Base-by-base conservation (phyloP, 2,888 invertebrate species). In the Cephus spinipes region DNA sequence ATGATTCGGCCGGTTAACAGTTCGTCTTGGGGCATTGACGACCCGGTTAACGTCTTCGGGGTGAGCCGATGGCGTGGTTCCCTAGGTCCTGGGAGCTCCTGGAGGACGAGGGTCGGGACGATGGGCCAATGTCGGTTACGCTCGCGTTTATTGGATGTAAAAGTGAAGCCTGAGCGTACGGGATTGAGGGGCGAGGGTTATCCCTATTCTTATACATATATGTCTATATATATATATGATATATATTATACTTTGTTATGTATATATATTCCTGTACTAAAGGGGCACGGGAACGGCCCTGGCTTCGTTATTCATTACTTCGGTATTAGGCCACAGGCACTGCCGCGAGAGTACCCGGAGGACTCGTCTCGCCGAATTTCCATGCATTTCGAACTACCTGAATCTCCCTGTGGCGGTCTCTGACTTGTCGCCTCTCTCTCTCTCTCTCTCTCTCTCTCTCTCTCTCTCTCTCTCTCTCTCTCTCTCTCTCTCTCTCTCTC, bases 331-430 rank as follows among this genome's bases (percentile, higher is more conserved):
- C 68, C 74, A 30, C 35, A 32, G 74, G 36, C n/a, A n/a, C 23
- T 35, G 30, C 36, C 30, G 74, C 74, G 68, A 73, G 76, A 34
- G 30, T 73, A 73, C 75, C 78, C 78, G n/a, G 35, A 78, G 78
- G 78, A 73, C 75, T 78, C 78, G 73, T 78, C 31, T 71, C 71
- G 69, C 23, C 68, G 75, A 33, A 79, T 81, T 83, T 73, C 81
- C 82, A 84, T 84, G 83, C 82, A 84, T 84, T 84, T 82, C 80
- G 73, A 84, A 84, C 82, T 84, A 84, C 83, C 80, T 80, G 80
- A 82, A 83, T 84, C 82, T 82, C 82, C 80, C 78, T 76, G 68
- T 73, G 75, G 74, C 76, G 76, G 73, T 35, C 76, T 69, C 77
- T 76, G 77, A 30, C 77, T 55, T 9, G 23, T 34, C 40, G 69